Evolutionary conservation across 2,113 vertebrate species (phyloP).

Genomic region (Synodontis membranacea): DNA sequence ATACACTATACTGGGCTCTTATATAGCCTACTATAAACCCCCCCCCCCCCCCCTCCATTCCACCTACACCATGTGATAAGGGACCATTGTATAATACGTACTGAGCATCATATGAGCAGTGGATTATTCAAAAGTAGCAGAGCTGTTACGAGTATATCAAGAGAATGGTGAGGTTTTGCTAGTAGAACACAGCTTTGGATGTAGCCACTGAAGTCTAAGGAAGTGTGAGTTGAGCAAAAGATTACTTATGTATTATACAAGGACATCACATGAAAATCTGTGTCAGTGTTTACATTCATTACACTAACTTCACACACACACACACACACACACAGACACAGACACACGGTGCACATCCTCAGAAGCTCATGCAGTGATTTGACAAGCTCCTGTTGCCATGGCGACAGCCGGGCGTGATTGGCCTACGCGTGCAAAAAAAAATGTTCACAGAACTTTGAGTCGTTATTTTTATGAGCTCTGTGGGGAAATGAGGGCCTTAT

Average conservation of each 20-base stretch:
- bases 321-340: slow-evolving; percentile 13
- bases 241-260: neutral
- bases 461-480: slow-evolving; percentile 52
- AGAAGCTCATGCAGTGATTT: slow-evolving; percentile 37
- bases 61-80: neutral
- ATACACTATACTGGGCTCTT: neutral
- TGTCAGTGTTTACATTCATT: slow-evolving; percentile 8
- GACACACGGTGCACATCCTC: slow-evolving; percentile 14
- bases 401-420: slow-evolving; percentile 49
- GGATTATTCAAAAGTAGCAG: neutral
- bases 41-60: no score
- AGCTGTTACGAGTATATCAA: neutral
- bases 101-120: neutral
- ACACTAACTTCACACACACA: neutral
- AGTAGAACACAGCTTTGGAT: neutral
- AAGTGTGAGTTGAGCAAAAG: neutral
- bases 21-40: no score
- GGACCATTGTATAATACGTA: neutral
- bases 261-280: neutral
- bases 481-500: slow-evolving; percentile 47
- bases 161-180: neutral
- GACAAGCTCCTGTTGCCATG: slow-evolving; percentile 54
- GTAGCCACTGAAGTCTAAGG: neutral
- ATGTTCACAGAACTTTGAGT: slow-evolving; percentile 46
- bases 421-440: slow-evolving; percentile 37